A percentile compares a stretch with the other conserved stretches of the same genome.
Evolutionary conservation across 2,797 vertebrate genomes (phyloP).

Genomic region (Ptychobarbus kaznakovi): DNA sequence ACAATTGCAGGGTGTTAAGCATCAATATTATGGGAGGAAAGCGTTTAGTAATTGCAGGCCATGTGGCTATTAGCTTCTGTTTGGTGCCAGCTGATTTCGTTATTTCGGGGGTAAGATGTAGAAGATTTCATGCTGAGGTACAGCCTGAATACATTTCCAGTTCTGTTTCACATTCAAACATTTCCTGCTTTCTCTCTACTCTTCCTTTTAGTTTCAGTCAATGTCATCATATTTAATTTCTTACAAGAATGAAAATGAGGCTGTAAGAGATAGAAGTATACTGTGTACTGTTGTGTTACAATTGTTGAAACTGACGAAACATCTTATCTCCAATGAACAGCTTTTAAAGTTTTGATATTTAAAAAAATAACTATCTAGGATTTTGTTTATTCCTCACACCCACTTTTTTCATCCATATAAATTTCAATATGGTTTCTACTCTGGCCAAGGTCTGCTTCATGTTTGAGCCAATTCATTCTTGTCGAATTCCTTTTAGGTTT

Average conservation of each 20-base stretch:
- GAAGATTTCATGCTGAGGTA: not conserved
- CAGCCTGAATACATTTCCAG: not conserved
- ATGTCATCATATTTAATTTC: not conserved
- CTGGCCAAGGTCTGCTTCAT: not conserved
- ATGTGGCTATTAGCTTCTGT: not conserved
- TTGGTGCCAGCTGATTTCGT: not conserved
- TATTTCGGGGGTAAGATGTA: slow-evolving; percentile 6
- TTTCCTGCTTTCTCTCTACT: not conserved
- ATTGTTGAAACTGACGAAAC: not conserved
- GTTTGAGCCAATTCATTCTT: not conserved
- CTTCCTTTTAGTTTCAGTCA: not conserved
- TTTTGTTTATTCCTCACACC: not conserved
- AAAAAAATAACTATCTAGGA: not conserved
- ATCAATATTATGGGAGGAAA: slow-evolving; percentile 3
- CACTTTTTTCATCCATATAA: not conserved
- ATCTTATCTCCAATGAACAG: not conserved
- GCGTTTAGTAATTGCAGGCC: not conserved
- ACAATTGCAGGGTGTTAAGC: not conserved
- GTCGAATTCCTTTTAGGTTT: not conserved
- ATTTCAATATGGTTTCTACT: not conserved
- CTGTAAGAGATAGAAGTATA: not conserved
- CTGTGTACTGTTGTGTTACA: not conserved
- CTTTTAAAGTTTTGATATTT: not conserved
- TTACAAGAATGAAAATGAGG: not conserved
- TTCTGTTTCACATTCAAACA: not conserved